These are phyloP conservation scores for Clepsis dumicolana DNA, from an alignment of 2,888 invertebrate species.

Conservation along the genomic window DNA sequence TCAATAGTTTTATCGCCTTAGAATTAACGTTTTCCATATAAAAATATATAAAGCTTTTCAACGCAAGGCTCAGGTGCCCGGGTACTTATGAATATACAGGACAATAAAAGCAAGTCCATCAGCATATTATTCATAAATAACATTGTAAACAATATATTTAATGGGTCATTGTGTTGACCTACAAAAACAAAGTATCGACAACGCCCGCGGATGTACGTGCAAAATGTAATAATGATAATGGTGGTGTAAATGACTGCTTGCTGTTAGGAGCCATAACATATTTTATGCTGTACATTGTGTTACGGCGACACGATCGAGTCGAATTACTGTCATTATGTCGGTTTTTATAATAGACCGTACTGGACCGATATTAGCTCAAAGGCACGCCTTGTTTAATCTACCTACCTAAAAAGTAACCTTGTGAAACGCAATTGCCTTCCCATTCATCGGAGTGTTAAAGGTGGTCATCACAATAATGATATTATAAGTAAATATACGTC, in stretches of 20 bases:
- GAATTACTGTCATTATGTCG: not conserved
- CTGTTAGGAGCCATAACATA: not conserved
- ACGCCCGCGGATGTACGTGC: not conserved
- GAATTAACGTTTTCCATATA: too few relatives aligned
- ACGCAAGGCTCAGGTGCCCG: too few relatives aligned
- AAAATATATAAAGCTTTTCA: too few relatives aligned
- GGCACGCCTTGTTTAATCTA: not conserved
- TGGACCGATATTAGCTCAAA: not conserved
- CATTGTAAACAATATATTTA: too few relatives aligned
- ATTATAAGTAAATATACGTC: too few relatives aligned
- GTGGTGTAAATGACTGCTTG: not conserved
- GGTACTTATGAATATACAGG: too few relatives aligned
- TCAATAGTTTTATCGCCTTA: too few relatives aligned
- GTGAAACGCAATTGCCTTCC: too few relatives aligned
- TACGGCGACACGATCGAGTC: not conserved
- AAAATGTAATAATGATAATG: conserved; percentile 7
- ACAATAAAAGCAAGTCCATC: too few relatives aligned
- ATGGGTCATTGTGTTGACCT: conserved; percentile 2
- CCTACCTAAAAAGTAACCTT: not conserved
- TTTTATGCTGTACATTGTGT: not conserved
- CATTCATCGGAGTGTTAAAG: too few relatives aligned
- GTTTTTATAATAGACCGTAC: not conserved
- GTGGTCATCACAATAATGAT: too few relatives aligned
- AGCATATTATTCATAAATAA: not conserved
- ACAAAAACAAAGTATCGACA: not conserved